phyloP scores from a whole-genome alignment of 2,113 vertebrate genomes.

The Pycnonotus jocosus region DNA sequence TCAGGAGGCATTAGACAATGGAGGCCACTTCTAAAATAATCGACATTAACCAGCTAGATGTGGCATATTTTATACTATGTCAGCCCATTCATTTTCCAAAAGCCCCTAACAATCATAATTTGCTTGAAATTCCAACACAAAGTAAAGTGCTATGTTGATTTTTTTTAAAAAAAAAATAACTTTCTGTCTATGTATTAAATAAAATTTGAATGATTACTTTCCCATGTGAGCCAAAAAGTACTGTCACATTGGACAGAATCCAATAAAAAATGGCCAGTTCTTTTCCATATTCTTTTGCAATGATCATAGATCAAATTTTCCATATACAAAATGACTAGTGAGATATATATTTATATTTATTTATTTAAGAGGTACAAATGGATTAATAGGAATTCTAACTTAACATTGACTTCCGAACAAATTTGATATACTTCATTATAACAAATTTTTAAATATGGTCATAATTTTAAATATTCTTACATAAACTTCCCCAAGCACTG shows the following conservation, averaged over 20 bases:
- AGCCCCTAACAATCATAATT: neutral
- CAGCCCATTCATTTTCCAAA: neutral
- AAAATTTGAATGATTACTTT: slow-evolving; percentile 30
- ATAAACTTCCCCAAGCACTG: neutral
- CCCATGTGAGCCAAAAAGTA: slow-evolving; percentile 11
- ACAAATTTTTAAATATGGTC: slow-evolving; percentile 18
- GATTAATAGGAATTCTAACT: neutral
- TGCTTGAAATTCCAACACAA: slow-evolving; percentile 9
- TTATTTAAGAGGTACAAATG: neutral
- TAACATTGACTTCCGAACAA: slow-evolving; percentile 1
- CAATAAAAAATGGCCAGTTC: slow-evolving; percentile 25
- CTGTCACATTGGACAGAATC: slow-evolving; percentile 18
- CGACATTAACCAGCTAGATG: neutral
- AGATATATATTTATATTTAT: neutral
- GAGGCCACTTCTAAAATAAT: neutral
- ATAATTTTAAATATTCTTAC: slow-evolving; percentile 27
- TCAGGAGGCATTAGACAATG: neutral
- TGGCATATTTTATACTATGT: neutral
- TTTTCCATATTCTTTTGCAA: slow-evolving; percentile 1
- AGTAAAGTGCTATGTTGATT: slow-evolving; percentile 4
- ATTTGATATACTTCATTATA: slow-evolving; percentile 12
- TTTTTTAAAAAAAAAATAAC: neutral
- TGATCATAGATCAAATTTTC: neutral
- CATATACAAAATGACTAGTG: neutral
- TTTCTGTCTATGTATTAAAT: slow-evolving; percentile 26